These are phyloP conservation scores for Calyptommatus sinebrachiatus DNA, from an alignment of 2,113 vertebrate genomes.

Conservation along the genomic window DNA sequence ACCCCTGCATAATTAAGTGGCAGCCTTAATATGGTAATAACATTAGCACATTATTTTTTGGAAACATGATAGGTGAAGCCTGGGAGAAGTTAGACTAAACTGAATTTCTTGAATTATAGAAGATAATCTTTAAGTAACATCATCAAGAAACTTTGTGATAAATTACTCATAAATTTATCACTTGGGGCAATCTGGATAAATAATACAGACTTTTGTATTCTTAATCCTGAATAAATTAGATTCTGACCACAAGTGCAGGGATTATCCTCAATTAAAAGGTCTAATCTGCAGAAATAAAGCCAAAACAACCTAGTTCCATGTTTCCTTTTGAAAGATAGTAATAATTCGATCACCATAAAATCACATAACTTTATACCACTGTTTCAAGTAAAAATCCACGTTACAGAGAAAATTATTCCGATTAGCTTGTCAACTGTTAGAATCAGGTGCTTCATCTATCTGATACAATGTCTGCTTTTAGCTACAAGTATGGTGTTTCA, in stretches of 20 bases:
- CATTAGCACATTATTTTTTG: neutral
- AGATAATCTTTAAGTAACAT: slow-evolving; percentile 8
- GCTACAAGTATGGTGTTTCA: neutral
- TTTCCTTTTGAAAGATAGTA: slow-evolving; percentile 16
- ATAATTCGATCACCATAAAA: neutral
- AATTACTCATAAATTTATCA: slow-evolving; percentile 17
- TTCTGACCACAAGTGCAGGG: slow-evolving; percentile 11
- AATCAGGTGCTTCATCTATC: neutral
- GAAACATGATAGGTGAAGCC: neutral
- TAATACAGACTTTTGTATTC: slow-evolving; percentile 1
- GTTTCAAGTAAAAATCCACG: neutral
- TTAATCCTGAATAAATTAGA: slow-evolving; percentile 25
- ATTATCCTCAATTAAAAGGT: slow-evolving; percentile 14
- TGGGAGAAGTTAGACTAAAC: neutral
- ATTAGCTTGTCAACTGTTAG: neutral
- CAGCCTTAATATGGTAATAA: neutral
- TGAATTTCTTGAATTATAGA: neutral
- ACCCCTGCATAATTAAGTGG: no score
- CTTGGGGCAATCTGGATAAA: slow-evolving; percentile 23
- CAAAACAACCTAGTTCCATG: neutral
- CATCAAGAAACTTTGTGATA: slow-evolving; percentile 12
- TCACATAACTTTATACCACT: neutral
- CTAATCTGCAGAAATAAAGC: slow-evolving; percentile 33
- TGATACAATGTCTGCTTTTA: neutral
- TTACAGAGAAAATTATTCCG: neutral